These are phyloP conservation scores for Xestia ashworthii DNA, from an alignment of 2,888 invertebrate genomes.

Conservation along the genomic window DNA sequence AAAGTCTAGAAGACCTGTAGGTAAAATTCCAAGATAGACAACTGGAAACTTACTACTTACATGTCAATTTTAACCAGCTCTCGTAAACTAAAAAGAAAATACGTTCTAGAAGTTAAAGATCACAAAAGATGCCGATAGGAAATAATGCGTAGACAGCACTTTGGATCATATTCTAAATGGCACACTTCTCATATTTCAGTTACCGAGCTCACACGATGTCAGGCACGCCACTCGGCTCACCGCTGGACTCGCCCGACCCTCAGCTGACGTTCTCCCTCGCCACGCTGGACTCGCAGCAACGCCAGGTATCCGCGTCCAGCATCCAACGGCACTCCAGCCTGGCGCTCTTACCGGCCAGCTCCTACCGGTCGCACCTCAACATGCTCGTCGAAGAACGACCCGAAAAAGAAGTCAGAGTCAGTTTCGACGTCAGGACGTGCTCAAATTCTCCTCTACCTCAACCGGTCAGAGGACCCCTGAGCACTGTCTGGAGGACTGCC, in stretches of 20 bases:
- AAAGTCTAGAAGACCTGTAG: neutral
- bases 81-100: neutral
- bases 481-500: constrained; percentile 86
- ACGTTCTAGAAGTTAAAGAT: neutral
- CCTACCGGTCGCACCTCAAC: constrained; percentile 87
- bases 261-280: constrained; percentile 92
- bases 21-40: neutral
- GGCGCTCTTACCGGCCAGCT: constrained; percentile 87
- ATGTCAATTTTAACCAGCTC: neutral
- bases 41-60: neutral
- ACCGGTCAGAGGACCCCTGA: constrained; percentile 85
- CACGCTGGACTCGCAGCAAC: constrained; percentile 91
- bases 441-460: constrained; percentile 82
- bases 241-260: constrained; percentile 95
- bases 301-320: constrained; percentile 91
- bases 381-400: constrained; percentile 87
- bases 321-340: constrained; percentile 87
- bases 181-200: constrained; percentile 87
- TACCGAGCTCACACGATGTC: constrained; percentile 95
- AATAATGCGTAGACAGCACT: too few species aligned
- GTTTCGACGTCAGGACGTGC: constrained; percentile 84
- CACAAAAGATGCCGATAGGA: too few species aligned
- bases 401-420: constrained; percentile 87
- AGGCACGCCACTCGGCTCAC: constrained; percentile 95
- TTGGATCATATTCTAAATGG: neutral